Evolutionary conservation across 2,888 invertebrate species (phyloP).

Genomic region (Nymphalis urticae): DNA sequence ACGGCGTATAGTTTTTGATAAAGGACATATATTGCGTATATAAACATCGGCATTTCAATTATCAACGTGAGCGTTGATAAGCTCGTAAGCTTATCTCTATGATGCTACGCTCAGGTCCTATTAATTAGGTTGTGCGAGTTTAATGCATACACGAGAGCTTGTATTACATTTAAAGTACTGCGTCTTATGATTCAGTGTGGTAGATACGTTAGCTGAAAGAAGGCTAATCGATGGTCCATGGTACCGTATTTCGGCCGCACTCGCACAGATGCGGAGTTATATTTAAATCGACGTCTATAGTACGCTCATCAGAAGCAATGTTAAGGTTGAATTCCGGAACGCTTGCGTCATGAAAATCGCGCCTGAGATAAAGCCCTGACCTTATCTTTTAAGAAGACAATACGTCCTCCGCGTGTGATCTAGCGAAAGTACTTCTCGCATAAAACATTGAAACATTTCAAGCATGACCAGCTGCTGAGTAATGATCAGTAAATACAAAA

Average conservation of each 20-base stretch:
- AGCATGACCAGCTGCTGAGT: too few relatives aligned
- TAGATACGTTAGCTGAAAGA: not conserved
- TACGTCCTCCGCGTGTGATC: not conserved
- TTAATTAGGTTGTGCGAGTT: not conserved
- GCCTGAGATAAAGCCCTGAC: slow-evolving; percentile 32
- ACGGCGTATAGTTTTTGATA: too few relatives aligned
- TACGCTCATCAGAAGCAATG: slow-evolving; percentile 72
- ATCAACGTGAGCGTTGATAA: not conserved
- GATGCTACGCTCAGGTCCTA: not conserved
- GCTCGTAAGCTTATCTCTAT: not conserved
- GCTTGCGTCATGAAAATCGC: slow-evolving; percentile 59
- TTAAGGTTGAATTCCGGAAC: slow-evolving; percentile 77
- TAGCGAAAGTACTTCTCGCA: not conserved
- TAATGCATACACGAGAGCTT: not conserved
- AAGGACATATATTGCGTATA: too few relatives aligned
- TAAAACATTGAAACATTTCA: too few relatives aligned
- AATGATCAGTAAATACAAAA: too few relatives aligned
- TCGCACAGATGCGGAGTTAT: slow-evolving; percentile 60
- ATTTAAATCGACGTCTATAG: slow-evolving; percentile 69
- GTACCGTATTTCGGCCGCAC: slow-evolving; percentile 34
- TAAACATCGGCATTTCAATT: not conserved
- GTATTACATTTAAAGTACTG: not conserved
- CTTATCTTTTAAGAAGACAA: slow-evolving; percentile 19
- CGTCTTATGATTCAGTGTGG: not conserved
- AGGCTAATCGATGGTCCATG: slow-evolving; percentile 23